phyloP scores from a whole-genome alignment of 2,797 vertebrate genomes.

The Podarcis siculus region DNA sequence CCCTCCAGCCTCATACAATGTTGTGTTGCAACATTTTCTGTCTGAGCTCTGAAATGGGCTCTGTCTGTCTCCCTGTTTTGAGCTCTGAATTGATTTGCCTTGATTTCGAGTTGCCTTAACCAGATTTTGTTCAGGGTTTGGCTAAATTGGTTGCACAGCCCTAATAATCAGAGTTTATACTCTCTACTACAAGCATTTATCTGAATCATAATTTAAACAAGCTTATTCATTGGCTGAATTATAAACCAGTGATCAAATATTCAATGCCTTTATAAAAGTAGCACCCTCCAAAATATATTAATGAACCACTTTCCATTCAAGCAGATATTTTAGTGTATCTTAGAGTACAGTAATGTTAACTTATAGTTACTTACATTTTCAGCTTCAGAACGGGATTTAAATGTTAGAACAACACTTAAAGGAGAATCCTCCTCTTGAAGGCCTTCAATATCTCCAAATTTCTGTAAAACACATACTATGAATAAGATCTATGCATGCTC shows the following conservation, averaged over 20 bases:
- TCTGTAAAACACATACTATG: slow-evolving; percentile 72
- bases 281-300: background rate
- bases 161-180: background rate
- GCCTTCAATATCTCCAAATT: slow-evolving; percentile 91
- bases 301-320: background rate
- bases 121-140: too few species aligned
- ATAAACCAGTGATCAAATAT: accelerated
- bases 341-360: background rate
- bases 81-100: too few species aligned
- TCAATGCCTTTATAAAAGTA: background rate
- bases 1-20: too few species aligned
- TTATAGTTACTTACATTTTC: slow-evolving; percentile 85
- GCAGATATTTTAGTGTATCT: background rate
- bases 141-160: too few species aligned
- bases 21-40: too few species aligned
- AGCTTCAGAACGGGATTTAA: slow-evolving; percentile 89
- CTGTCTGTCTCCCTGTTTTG: too few species aligned
- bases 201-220: background rate
- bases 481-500: background rate
- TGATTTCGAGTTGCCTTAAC: too few species aligned
- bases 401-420: slow-evolving; percentile 87
- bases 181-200: background rate
- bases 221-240: background rate
- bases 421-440: slow-evolving; percentile 87
- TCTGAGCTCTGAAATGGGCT: too few species aligned